Evolutionary conservation across 2,113 vertebrate genomes (phyloP).

Genomic region (Gorsachius goisagi): DNA sequence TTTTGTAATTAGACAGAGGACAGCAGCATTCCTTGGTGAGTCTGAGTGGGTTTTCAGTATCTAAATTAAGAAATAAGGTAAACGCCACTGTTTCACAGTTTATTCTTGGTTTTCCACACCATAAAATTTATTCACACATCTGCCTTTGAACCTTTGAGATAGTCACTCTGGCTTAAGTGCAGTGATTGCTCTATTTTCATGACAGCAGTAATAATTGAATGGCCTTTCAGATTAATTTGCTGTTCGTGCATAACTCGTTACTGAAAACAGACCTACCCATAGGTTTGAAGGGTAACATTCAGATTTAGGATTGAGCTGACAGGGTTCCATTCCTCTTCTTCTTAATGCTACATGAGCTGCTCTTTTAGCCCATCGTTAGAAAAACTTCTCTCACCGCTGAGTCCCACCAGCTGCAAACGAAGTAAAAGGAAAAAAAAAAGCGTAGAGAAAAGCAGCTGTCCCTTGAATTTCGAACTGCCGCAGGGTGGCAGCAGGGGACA

Average conservation of each 20-base stretch:
- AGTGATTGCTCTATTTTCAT: background rate
- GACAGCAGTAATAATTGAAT: background rate
- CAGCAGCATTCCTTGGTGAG: background rate
- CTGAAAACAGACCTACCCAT: background rate
- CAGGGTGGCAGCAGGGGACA: constrained; percentile 36
- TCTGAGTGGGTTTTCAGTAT: background rate
- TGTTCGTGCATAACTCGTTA: background rate
- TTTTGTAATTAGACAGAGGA: background rate
- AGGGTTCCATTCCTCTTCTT: background rate
- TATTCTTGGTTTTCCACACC: background rate
- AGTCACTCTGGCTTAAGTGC: background rate
- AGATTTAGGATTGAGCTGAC: background rate
- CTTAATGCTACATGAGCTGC: background rate
- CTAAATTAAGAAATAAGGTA: background rate
- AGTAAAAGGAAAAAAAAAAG: too few relatives aligned
- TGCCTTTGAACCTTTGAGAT: background rate
- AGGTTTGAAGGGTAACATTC: background rate
- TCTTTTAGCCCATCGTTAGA: background rate
- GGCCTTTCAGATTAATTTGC: background rate
- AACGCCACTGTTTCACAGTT: background rate
- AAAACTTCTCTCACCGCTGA: background rate
- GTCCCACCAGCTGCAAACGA: background rate
- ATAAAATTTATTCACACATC: background rate
- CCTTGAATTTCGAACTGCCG: background rate
- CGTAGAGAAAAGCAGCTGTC: background rate